Conservation (phyloP, 2,797 vertebrate genomes). For the Somateria mollissima region DNA sequence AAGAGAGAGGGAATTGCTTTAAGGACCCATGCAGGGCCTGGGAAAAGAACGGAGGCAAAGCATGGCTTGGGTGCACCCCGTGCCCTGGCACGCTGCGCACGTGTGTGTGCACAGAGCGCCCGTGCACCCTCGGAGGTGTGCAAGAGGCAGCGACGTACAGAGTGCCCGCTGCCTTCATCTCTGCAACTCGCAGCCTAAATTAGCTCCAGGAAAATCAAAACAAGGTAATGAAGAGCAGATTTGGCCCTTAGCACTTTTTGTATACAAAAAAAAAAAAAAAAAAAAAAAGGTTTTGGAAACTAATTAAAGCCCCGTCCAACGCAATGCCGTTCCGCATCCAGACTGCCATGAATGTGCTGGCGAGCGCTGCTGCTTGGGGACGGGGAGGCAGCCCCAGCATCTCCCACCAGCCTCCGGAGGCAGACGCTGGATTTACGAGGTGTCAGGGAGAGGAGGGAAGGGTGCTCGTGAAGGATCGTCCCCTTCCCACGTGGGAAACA, state of each 20-base stretch:
- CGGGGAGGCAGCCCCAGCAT: not conserved
- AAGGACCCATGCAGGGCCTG: not conserved
- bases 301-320: not conserved
- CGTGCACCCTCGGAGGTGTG: rapidly evolving
- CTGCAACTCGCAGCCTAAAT: not conserved
- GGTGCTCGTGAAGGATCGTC: not conserved
- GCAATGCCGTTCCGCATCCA: not conserved
- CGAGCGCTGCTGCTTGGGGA: not conserved
- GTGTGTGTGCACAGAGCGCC: not conserved
- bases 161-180: not conserved
- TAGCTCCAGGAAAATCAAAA: constrained; percentile 18
- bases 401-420: not conserved
- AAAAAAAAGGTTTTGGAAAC: not conserved
- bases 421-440: not conserved
- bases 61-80: not conserved
- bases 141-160: not conserved
- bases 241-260: not conserved
- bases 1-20: not conserved
- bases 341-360: not conserved
- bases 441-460: not conserved
- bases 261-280: not conserved
- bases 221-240: constrained; percentile 25
- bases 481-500: not conserved
- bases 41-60: not conserved
- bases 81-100: not conserved